Evolutionary conservation across 2,797 vertebrate species (phyloP), one percentile per base, ranked within the genome.

Genomic region (Pipistrellus pipistrellus): DNA sequence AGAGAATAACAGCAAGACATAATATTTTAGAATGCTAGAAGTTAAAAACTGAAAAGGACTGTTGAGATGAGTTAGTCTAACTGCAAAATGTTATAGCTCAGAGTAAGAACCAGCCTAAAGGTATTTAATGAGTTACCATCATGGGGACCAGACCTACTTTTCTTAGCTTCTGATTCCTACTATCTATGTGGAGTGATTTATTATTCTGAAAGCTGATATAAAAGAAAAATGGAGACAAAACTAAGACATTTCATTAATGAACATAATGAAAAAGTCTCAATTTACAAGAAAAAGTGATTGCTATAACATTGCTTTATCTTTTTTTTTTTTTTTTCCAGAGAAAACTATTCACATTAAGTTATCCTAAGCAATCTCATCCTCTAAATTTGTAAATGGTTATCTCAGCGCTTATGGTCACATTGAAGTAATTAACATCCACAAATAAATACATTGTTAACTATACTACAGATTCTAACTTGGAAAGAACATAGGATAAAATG

Each of bases 271-370:
- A 80, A 95, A 85, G 55, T 17, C 35, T 57, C 4, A 71, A 90
- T 53, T 86, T 95, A 48, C 0, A 9, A 81, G 41, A 69, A 96
- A 77, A 75, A 81, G 96, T 8, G 1, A 38, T 35, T n/a, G 68
- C 48, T 90, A 88, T 94, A 32, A 87, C 13, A 75, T 81, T 94
- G 2, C 7, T n/a, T n/a, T n/a, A 35, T 17, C 81, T 59, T 32
- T 75, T 38, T 8, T 66, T 17, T 17, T 87, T 59, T 32, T 75
- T 38, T 68, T 17, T 87, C 11, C 9, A 80, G 32, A 69, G 12
- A 69, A 88, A 90, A 55, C 10, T 48, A 72, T 21, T 64, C 20
- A 68, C 51, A 84, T 76, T 62, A 92, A 92, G 77, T 64, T 94
- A 73, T 35, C 82, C 21, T 55, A 73, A 80, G 21, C 4, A 41